Conservation (phyloP, 2,888 invertebrate species). For the Campoplex nolae region DNA sequence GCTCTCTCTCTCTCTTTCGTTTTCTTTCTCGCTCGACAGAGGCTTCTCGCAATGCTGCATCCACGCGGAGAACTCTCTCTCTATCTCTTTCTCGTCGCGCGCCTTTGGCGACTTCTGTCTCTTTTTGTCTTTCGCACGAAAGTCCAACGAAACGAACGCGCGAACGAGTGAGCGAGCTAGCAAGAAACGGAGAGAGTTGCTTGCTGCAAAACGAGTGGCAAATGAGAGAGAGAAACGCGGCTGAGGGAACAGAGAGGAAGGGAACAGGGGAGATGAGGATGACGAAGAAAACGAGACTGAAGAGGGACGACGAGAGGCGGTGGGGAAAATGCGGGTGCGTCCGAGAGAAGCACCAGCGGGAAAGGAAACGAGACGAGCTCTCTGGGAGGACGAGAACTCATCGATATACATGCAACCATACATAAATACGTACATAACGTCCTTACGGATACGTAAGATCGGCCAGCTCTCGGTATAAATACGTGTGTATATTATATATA, state of each 20-base stretch:
- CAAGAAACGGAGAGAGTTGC: constrained; percentile 58
- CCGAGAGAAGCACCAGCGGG: constrained; percentile 52
- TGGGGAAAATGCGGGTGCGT: constrained; percentile 75
- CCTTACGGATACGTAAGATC: not conserved
- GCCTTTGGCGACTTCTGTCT: constrained; percentile 57
- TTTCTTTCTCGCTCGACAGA: not conserved
- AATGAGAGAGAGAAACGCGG: constrained; percentile 35
- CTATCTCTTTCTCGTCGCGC: constrained; percentile 56
- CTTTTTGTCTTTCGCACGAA: constrained; percentile 39
- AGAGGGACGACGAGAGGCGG: constrained; percentile 73
- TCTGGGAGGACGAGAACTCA: constrained; percentile 35
- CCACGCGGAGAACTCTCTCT: constrained; percentile 43
- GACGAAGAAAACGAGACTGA: constrained; percentile 67
- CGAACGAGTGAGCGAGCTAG: constrained; percentile 48
- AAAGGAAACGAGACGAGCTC: constrained; percentile 54
- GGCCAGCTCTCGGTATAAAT: not conserved
- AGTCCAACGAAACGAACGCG: constrained; percentile 17
- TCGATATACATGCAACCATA: constrained; percentile 27
- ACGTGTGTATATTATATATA: not conserved
- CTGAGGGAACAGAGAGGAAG: constrained; percentile 3
- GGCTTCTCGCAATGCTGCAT: constrained; percentile 27
- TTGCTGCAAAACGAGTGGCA: constrained; percentile 60
- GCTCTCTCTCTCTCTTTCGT: not conserved
- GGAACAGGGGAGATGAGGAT: constrained; percentile 8
- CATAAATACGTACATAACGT: constrained; percentile 14